phyloP scores from a whole-genome alignment of 64 coral and sea anemone species.

The Platygyra sinensis region DNA sequence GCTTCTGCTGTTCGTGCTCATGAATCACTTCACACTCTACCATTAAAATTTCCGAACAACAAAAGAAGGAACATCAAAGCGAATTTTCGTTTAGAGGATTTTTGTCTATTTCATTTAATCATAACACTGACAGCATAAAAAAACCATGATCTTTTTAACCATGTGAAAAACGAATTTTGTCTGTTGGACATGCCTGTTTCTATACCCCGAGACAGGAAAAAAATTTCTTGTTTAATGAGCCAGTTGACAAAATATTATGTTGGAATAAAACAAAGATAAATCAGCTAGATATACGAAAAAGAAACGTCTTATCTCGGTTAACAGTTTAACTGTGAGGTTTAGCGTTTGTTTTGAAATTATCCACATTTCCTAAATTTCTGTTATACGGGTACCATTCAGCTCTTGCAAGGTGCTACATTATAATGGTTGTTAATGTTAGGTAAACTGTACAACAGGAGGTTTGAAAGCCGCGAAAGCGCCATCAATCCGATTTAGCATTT shows the following conservation, averaged over 20 bases:
- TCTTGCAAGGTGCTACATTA: slow-evolving; percentile 45
- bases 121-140: no score
- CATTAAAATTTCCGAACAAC: no score
- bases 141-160: no score
- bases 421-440: not conserved
- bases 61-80: no score
- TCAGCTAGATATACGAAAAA: not conserved
- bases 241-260: not conserved
- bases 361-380: slow-evolving; percentile 18
- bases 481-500: not conserved
- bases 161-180: no score
- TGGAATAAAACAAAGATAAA: not conserved
- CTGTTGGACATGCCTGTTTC: no score
- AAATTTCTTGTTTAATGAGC: no score
- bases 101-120: no score
- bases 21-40: no score
- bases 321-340: not conserved
- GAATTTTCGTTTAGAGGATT: no score
- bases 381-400: slow-evolving; percentile 21
- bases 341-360: slow-evolving; percentile 14
- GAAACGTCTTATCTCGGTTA: not conserved
- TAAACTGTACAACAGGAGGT: not conserved
- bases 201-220: no score
- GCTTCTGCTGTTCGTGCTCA: no score
- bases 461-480: not conserved